A percentile compares a stretch with the other conserved stretches of the same genome.
phyloP scores from a whole-genome alignment of 2,797 vertebrate species.

The Apodemus agrarius region DNA sequence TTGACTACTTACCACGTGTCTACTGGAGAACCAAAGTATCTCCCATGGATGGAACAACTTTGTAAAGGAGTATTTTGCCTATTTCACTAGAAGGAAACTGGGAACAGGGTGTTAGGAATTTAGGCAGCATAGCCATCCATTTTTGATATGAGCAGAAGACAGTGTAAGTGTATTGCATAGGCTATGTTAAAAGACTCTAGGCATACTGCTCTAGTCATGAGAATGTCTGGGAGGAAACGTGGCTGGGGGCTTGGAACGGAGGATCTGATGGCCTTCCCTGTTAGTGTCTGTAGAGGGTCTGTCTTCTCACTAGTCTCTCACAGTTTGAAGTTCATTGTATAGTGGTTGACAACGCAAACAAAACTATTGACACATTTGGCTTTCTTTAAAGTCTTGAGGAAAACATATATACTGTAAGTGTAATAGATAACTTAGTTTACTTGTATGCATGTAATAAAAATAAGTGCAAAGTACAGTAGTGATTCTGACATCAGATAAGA shows the following conservation, averaged over 20 bases:
- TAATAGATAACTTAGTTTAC: not conserved
- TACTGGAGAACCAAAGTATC: not conserved
- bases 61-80: not conserved
- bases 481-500: slow-evolving; percentile 47
- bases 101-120: not conserved
- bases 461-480: not conserved
- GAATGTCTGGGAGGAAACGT: not conserved
- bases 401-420: not conserved
- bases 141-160: not conserved
- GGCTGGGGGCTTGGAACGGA: not conserved
- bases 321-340: not conserved
- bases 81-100: not conserved
- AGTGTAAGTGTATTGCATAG: not conserved
- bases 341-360: not conserved
- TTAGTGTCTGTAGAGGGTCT: not conserved
- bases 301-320: not conserved
- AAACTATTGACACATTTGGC: not conserved
- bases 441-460: not conserved
- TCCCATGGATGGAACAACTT: not conserved
- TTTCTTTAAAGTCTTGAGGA: slow-evolving; percentile 22
- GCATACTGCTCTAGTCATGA: not conserved
- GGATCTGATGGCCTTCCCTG: not conserved
- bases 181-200: not conserved
- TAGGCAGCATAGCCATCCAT: not conserved
- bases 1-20: not conserved